phyloP scores from a whole-genome alignment of 2,113 vertebrate species.

The Trematomus loennbergii region DNA sequence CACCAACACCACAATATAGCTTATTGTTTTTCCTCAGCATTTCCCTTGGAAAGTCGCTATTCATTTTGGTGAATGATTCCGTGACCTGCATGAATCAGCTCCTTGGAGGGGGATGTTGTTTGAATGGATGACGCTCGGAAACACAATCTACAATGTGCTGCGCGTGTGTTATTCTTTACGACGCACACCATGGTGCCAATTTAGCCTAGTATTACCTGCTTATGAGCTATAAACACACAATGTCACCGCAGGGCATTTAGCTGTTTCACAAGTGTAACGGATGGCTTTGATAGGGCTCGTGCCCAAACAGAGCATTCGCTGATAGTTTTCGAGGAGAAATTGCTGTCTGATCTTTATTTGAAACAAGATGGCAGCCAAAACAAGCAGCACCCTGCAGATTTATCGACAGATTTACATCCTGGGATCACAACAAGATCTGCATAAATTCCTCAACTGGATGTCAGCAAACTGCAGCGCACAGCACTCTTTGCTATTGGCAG shows the following conservation, averaged over 20 bases:
- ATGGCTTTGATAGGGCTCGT: conserved; percentile 30
- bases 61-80: conserved; percentile 55
- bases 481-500: conserved; percentile 48
- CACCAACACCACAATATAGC: conserved; percentile 25
- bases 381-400: conserved; percentile 60
- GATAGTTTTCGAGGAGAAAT: conserved; percentile 46
- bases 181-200: conserved; percentile 32
- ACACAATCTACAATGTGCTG: conserved; percentile 36
- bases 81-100: conserved; percentile 58
- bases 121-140: conserved; percentile 49
- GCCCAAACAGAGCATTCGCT: conserved; percentile 15
- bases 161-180: conserved; percentile 26
- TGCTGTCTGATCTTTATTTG: conserved; percentile 55
- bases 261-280: conserved; percentile 42
- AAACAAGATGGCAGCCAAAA: conserved; percentile 54
- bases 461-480: conserved; percentile 56
- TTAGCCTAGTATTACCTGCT: conserved; percentile 43
- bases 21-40: conserved; percentile 56
- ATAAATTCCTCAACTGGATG: conserved; percentile 59
- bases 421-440: conserved; percentile 62
- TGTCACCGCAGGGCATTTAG: conserved; percentile 41
- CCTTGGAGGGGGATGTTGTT: background rate
- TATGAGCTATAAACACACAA: conserved; percentile 47
- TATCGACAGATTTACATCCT: conserved; percentile 67
- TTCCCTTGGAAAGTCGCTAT: conserved; percentile 47